Base-by-base conservation (phyloP, 2,888 invertebrate genomes). In the Rhyacophila evoluta region DNA sequence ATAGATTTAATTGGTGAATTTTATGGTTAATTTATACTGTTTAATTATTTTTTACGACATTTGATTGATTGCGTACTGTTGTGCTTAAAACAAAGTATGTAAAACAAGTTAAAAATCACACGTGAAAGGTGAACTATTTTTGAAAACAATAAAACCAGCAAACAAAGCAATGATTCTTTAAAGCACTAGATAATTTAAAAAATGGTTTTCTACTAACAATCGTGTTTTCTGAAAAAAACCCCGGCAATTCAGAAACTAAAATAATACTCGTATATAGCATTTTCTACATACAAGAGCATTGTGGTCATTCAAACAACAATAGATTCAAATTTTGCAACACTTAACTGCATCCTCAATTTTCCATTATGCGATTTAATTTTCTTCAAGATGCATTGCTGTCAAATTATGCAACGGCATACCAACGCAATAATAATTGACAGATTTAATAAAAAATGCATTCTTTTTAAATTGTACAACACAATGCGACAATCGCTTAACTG, bases 271-370 rank as follows among this genome's bases (percentile, higher is more conserved):
- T 2, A 12, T 39, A 39, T 0, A 10, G 1, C 19, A 25, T 25
- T 19, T 8, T 8, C 5, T 25, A 25, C 55, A 19, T 55, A 25
- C 55, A 55, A 55, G 19, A 55, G 25, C 55, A 55, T 55, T 55
- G 55, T 55, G 55, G 19, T 55, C 8, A 19, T 55, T 55, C 55
- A 55, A 55, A 55, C 19, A 55, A 55, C 55, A 55, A 55, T 55
- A 19, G 55, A 19, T 15, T 19, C 10, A 8, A 5, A 19, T 55
- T 19, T 19, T 19, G 55, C 55, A 55, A 55, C 8, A 55, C 25
- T 25, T 55, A 55, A 55, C 55, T 55, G 55, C 55, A 55, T 55
- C 55, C 55, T 55, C 55, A 55, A 55, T 55, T 55, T 19, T 55
- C 10, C 19, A 55, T 55, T 19, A 55, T 55, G 55, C 25, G 55